Evolutionary conservation across 2,113 vertebrate species (phyloP).

Genomic region (Talpa occidentalis): DNA sequence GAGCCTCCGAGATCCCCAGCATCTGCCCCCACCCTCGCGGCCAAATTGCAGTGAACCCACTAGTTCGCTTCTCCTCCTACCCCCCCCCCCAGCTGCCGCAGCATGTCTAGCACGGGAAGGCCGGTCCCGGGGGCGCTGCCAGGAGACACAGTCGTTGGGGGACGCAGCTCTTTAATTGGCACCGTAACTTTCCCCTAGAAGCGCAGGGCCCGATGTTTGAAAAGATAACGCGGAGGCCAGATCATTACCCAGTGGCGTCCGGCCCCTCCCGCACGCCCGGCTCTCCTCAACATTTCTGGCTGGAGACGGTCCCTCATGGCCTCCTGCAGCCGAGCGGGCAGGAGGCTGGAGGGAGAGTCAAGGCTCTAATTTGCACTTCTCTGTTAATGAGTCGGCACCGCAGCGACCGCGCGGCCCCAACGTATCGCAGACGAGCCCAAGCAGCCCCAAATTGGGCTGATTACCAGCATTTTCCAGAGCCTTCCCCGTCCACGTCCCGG

Average conservation of each 20-base stretch:
- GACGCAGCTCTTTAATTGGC: conserved; percentile 61
- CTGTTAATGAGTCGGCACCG: conserved; percentile 70
- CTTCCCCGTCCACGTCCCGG: conserved; percentile 71
- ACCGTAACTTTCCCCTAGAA: conserved; percentile 49
- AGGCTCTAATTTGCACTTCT: conserved; percentile 75
- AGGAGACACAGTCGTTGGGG: not conserved
- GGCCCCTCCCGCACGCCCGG: not conserved
- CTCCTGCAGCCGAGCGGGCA: not conserved
- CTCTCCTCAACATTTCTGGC: conserved; percentile 55
- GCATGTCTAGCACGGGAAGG: not conserved
- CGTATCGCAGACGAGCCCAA: not conserved
- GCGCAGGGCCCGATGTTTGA: conserved; percentile 43
- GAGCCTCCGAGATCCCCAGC: not conserved
- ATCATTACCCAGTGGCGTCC: not conserved
- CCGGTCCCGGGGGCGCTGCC: not conserved
- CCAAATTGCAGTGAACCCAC: not conserved
- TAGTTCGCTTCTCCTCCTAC: not conserved
- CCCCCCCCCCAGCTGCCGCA: no score
- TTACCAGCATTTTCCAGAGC: conserved; percentile 65
- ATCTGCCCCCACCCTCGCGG: rapidly evolving
- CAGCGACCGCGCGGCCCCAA: not conserved
- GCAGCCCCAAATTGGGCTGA: conserved; percentile 50
- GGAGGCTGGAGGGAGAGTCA: not conserved
- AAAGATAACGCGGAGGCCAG: not conserved
- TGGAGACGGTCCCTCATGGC: conserved; percentile 73